Evolutionary conservation across 2,888 invertebrate genomes (phyloP).

Genomic region (Eilema depressum): DNA sequence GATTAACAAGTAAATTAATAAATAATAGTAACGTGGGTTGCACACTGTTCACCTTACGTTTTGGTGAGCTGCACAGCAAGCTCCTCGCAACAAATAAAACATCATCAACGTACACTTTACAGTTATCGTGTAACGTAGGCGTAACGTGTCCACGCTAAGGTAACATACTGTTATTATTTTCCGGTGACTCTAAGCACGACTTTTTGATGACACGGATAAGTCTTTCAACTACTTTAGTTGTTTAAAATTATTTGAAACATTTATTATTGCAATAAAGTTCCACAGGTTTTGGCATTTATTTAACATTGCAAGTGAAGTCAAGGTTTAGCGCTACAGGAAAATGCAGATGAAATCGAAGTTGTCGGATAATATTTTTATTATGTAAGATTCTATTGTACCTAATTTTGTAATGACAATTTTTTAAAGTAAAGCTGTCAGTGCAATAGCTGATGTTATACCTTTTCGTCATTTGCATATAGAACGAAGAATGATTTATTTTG

Average conservation of each 20-base stretch:
- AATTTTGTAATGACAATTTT: too few species aligned
- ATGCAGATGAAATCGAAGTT: constrained; percentile 32
- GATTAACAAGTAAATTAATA: not conserved
- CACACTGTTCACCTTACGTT: not conserved
- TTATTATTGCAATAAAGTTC: constrained; percentile 9
- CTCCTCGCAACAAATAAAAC: constrained; percentile 28
- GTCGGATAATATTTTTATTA: not conserved
- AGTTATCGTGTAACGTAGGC: constrained; percentile 24
- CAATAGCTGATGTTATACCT: too few species aligned
- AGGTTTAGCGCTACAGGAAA: constrained; percentile 24
- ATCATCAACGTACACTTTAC: constrained; percentile 26
- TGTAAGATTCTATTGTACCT: not conserved
- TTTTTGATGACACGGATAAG: constrained; percentile 27
- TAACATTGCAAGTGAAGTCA: constrained; percentile 49
- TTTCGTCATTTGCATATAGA: not conserved
- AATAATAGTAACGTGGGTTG: not conserved
- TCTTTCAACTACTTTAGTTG: constrained; percentile 1
- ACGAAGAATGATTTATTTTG: not conserved
- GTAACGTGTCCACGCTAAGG: constrained; percentile 18
- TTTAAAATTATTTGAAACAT: not conserved
- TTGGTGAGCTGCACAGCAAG: not conserved
- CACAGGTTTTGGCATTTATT: constrained; percentile 42
- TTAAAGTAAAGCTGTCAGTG: too few species aligned
- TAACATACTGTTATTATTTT: constrained; percentile 22
- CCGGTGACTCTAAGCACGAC: constrained; percentile 24